Conservation (phyloP, 2,888 invertebrate genomes). For the Lithophane ornitopus region DNA sequence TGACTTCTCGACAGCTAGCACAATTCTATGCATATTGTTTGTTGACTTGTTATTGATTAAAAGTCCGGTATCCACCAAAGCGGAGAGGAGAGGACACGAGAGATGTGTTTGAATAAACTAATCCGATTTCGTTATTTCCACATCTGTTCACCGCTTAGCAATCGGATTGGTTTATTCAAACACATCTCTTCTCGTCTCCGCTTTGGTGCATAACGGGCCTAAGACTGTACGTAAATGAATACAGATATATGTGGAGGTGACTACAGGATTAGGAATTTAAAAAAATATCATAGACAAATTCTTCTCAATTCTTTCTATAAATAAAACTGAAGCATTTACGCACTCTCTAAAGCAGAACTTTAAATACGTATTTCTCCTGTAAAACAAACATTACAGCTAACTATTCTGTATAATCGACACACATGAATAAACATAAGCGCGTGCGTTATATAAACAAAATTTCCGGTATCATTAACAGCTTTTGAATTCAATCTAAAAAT, state of each 20-base stretch:
- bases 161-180: too few relatives aligned
- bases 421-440: conserved; percentile 36
- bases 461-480: not conserved
- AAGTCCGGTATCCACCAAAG: too few relatives aligned
- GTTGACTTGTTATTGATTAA: not conserved
- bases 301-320: not conserved
- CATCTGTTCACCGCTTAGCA: too few relatives aligned
- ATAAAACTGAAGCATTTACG: conserved; percentile 26
- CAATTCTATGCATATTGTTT: not conserved
- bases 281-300: not conserved
- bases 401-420: conserved; percentile 23
- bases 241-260: not conserved
- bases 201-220: too few relatives aligned
- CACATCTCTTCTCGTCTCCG: too few relatives aligned
- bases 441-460: conserved; percentile 12
- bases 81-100: too few relatives aligned
- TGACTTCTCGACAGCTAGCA: not conserved
- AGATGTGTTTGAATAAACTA: too few relatives aligned
- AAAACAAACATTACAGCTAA: conserved; percentile 29
- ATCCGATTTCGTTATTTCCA: too few relatives aligned
- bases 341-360: conserved; percentile 13
- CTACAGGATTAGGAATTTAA: not conserved
- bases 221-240: not conserved
- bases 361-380: conserved; percentile 6
- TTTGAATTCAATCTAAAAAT: conserved; percentile 21